Evolutionary conservation across 1,140 invertebrate species (phyloP).

Genomic region (Papilio polyxenes): DNA sequence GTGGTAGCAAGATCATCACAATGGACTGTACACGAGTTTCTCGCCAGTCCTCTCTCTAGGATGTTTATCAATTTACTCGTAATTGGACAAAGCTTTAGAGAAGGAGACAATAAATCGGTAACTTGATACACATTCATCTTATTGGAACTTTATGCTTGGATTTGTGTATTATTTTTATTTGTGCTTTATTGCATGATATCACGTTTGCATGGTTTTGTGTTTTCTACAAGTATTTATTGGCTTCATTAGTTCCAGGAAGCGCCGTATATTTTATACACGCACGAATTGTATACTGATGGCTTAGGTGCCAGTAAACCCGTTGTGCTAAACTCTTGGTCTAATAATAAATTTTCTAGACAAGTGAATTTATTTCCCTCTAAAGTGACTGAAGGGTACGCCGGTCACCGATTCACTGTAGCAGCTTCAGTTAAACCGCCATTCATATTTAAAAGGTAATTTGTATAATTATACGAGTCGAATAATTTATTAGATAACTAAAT

Average conservation of each 20-base stretch:
- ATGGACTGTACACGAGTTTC: conserved; percentile 86
- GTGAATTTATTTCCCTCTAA: conserved; percentile 86
- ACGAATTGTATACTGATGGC: conserved; percentile 85
- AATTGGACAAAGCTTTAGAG: conserved; percentile 82
- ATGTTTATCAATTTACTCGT: conserved; percentile 85
- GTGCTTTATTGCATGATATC: no score
- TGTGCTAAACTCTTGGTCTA: conserved; percentile 85
- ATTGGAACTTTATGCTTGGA: neutral
- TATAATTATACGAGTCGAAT: conserved; percentile 21
- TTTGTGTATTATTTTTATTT: no score
- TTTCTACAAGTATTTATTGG: neutral
- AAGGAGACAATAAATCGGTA: conserved; percentile 57
- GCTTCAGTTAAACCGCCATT: conserved; percentile 86
- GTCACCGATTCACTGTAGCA: conserved; percentile 85
- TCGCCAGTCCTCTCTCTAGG: conserved; percentile 82
- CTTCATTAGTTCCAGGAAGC: conserved; percentile 77
- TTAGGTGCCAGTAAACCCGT: conserved; percentile 83
- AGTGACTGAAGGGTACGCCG: conserved; percentile 84
- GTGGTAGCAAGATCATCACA: conserved; percentile 84
- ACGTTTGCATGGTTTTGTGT: neutral
- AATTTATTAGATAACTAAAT: no score
- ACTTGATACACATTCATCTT: conserved; percentile 50
- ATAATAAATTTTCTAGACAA: conserved; percentile 82
- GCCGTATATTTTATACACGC: conserved; percentile 86
- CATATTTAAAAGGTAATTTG: conserved; percentile 82